Conservation (phyloP, 2,888 invertebrate genomes). For the Electrophaes corylata region DNA sequence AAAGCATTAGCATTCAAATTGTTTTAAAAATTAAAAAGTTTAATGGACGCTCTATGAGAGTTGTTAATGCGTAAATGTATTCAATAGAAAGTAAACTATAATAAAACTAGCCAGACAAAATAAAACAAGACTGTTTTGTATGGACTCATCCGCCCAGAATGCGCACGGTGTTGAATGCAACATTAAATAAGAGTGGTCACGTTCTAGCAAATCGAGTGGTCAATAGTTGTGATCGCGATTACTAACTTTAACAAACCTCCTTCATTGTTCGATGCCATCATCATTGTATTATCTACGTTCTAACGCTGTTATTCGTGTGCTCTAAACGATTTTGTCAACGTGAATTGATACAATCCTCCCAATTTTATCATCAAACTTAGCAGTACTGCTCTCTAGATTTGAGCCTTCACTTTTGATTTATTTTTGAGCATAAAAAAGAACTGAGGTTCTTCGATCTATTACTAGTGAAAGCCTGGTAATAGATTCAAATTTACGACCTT, state of each 20-base stretch:
- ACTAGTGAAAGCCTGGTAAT: neutral
- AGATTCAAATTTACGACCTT: constrained; percentile 5
- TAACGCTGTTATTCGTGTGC: neutral
- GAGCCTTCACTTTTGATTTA: neutral
- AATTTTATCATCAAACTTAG: neutral
- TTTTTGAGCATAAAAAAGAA: neutral
- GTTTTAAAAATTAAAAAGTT: neutral
- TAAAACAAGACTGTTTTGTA: constrained; percentile 27
- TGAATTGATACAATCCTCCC: neutral
- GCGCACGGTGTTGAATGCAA: constrained; percentile 34
- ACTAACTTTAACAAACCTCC: constrained; percentile 46
- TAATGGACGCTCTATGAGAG: constrained; percentile 2
- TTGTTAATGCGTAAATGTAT: constrained; percentile 10
- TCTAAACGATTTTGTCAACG: neutral
- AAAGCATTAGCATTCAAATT: neutral
- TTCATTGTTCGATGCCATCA: neutral
- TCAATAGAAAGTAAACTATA: constrained; percentile 22
- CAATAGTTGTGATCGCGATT: constrained; percentile 45
- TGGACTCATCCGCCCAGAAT: constrained; percentile 30
- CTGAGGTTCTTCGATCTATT: no score
- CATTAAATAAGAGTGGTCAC: constrained; percentile 48
- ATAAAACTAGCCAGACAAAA: constrained; percentile 17
- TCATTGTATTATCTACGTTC: neutral
- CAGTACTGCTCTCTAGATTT: neutral
- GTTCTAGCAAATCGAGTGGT: constrained; percentile 49